phyloP scores from a whole-genome alignment of 2,797 vertebrate species.

The Tenualosa thibaudeaui region DNA sequence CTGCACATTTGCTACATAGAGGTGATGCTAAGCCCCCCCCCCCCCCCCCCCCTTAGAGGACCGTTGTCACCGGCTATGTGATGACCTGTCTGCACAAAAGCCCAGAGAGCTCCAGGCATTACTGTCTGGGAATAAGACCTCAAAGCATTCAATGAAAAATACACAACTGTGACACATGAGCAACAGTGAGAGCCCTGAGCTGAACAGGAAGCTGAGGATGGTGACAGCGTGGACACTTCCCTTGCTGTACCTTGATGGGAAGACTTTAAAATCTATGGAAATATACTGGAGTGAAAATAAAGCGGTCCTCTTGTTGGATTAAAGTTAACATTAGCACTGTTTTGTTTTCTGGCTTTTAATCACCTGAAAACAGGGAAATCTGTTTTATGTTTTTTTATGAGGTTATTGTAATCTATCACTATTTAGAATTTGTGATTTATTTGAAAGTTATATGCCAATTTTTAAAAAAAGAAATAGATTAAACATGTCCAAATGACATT shows the following conservation, averaged over 20 bases:
- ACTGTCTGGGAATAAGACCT: slow-evolving; percentile 46
- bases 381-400: not conserved
- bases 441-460: not conserved
- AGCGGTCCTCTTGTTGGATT: not conserved
- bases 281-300: not conserved
- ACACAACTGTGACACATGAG: slow-evolving; percentile 53
- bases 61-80: slow-evolving; percentile 40
- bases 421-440: too few species aligned
- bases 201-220: slow-evolving; percentile 23
- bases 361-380: not conserved
- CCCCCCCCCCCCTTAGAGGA: not conserved
- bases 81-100: slow-evolving; percentile 46
- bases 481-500: not conserved
- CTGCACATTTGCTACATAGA: not conserved
- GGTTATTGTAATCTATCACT: not conserved
- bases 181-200: slow-evolving; percentile 43
- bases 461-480: not conserved
- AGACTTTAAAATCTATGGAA: not conserved
- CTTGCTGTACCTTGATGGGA: not conserved
- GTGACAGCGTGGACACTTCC: not conserved
- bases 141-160: slow-evolving; percentile 60
- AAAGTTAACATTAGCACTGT: not conserved
- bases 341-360: not conserved
- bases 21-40: too few species aligned
- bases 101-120: slow-evolving; percentile 43